Conservation (phyloP, 2,797 vertebrate genomes). For the Cossypha dichroa region DNA sequence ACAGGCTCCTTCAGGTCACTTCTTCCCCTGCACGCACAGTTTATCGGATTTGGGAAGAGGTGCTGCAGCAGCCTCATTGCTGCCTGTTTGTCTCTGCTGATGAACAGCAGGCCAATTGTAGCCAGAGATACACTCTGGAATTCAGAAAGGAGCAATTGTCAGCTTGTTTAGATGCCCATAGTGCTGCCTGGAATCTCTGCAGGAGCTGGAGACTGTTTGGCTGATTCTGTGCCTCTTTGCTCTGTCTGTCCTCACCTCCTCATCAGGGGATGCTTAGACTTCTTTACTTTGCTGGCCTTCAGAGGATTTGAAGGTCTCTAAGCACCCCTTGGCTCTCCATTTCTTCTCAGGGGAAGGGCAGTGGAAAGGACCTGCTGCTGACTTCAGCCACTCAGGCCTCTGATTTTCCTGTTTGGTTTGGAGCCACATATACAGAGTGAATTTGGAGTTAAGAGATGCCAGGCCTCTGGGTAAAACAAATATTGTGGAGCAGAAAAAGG, state of each 20-base stretch:
- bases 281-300: background rate
- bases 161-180: background rate
- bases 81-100: background rate
- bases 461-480: background rate
- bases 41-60: background rate
- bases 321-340: background rate
- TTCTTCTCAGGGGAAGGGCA: background rate
- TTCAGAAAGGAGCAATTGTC: constrained; percentile 33
- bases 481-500: background rate
- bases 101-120: background rate
- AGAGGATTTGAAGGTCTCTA: constrained; percentile 28
- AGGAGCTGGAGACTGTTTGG: background rate
- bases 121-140: background rate
- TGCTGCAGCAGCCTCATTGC: background rate
- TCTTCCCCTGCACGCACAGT: accelerated
- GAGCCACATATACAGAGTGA: background rate
- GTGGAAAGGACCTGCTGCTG: background rate
- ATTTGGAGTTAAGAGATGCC: background rate
- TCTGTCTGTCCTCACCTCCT: background rate
- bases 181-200: constrained; percentile 8
- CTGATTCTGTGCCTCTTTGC: background rate
- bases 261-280: background rate
- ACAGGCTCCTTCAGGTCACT: background rate
- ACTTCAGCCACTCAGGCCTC: background rate
- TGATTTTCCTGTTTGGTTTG: background rate